Conservation (phyloP, 2,888 invertebrate genomes). For the Crossocerus cetratus region DNA sequence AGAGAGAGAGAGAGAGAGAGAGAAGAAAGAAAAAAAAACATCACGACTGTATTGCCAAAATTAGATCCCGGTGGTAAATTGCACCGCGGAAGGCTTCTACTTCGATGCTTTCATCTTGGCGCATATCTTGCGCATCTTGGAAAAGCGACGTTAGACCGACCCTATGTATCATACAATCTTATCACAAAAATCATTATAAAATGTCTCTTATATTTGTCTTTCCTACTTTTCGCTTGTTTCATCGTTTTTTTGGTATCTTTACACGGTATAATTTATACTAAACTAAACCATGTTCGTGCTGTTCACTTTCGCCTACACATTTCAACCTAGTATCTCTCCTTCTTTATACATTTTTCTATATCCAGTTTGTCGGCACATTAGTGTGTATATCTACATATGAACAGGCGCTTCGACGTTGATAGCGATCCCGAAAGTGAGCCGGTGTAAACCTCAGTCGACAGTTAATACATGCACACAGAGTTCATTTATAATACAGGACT, state of each 20-base stretch:
- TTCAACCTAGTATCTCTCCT: constrained; percentile 24
- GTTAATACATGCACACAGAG: constrained; percentile 45
- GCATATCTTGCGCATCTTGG: constrained; percentile 35
- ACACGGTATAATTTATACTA: constrained; percentile 47
- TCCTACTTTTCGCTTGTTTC: constrained; percentile 44
- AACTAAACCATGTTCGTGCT: constrained; percentile 22
- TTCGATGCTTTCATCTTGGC: constrained; percentile 27
- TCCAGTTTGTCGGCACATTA: constrained; percentile 38
- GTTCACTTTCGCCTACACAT: constrained; percentile 18
- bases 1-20: too few relatives aligned
- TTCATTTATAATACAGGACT: constrained; percentile 41
- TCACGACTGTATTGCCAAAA: constrained; percentile 24
- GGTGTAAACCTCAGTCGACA: constrained; percentile 66
- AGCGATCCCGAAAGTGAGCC: constrained; percentile 57
- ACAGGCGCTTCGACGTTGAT: constrained; percentile 46
- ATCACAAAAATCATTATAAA: constrained; percentile 71
- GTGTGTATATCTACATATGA: constrained; percentile 43
- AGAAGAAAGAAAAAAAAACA: constrained; percentile 28
- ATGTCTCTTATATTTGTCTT: constrained; percentile 60
- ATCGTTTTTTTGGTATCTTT: constrained; percentile 58
- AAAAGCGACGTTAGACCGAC: constrained; percentile 49
- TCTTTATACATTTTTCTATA: constrained; percentile 40
- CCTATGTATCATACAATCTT: constrained; percentile 65
- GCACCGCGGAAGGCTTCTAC: constrained; percentile 8
- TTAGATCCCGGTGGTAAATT: constrained; percentile 21